Base-by-base conservation (phyloP, 92 coral and sea anemone genomes). In the Porites lobata region DNA sequence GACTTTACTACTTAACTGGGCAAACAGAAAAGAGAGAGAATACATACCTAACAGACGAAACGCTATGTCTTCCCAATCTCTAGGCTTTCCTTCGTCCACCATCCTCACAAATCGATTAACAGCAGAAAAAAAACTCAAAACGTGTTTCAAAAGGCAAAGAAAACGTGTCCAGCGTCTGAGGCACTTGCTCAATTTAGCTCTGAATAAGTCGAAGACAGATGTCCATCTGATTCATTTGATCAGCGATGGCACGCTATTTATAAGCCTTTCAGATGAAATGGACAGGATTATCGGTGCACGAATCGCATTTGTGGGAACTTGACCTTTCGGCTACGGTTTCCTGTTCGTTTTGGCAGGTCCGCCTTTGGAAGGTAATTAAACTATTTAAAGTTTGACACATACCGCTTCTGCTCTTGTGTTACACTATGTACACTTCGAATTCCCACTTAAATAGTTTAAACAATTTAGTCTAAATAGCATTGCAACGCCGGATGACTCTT, bases 31-130 rank as follows among this genome's bases (percentile, higher is more conserved):
- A 24, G 4, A 50, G 20, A n/a, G 26, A n/a, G 26, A 21, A 82
- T n/a, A 74, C 81, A 12, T 9, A 84, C 87, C 87, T 74, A 65
- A 84, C 74, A 84, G 64, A 43, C 87, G 87, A 74, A 84, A 84
- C 15, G 87, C 87, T 4, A 84, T 73, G 74, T 74, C 87, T 24
- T 84, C 70, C 87, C 87, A 84, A 13, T 84, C 79, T 47, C 80
- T 29, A 12, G 87, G 18, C 66, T 74, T 84, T 65, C 47, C 52
- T 21, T 64, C 80, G 22, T 57, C 71, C 86, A 82, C 71, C 65
- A 19, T 70, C 38, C 51, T 69, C 9, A 13, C n/a, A 26, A 29
- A 18, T 38, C 26, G 14, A 9, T 10, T 54, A 20, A 22, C 12
- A 57, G 9, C n/a, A 7, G 8, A 9, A 18, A 9, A 56, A 29